Evolutionary conservation across 2,888 invertebrate genomes (phyloP), one percentile per base, ranked within the genome.

Genomic region (Philaethria dido): DNA sequence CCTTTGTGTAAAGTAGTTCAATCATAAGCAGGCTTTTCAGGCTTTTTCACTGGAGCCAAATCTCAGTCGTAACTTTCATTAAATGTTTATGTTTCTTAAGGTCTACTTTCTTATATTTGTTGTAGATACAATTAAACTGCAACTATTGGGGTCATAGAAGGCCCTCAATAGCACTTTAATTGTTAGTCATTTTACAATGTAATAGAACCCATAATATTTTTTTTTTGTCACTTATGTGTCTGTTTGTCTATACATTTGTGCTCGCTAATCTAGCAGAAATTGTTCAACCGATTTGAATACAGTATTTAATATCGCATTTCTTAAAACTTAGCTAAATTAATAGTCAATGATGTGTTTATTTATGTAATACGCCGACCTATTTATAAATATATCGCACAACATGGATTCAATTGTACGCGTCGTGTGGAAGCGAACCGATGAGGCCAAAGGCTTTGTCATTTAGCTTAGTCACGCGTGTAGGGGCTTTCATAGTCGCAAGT

Each of bases 391-490:
- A 45, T 18, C 13, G 59, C 29, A 60, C 29, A 54, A 63, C 29
- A 44, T 44, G 33, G 9, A 42, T 62, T 63, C 42, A 29, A 63
- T 54, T 63, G 62, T 29, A 44, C n/a, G 44, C 44, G 20, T 18
- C 13, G 55, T 55, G 22, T 57, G 48, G 57, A 63, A 63, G 60
- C 20, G 50, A 64, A 63, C 45, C 25, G 36, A 11, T 25, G 52
- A 55, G 48, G 42, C 62, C 29, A 50, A 62, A 39, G 55, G 61
- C 61, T 64, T 68, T 64, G 48, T 68, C 68, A 65, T 64, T 62
- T 47, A 29, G 55, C 18, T 57, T 50, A 57, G 64, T 64, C 64
- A 68, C 64, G 68, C 64, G 55, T 64, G 25, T 62, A 29, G 20
- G 29, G 45, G 62, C 42, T 55, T 39, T 42, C 25, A 57, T 29